These are phyloP conservation scores for Beroe forskalii DNA, from an alignment of 37 sponge, comb jelly and placozoan species.

Conservation along the genomic window DNA sequence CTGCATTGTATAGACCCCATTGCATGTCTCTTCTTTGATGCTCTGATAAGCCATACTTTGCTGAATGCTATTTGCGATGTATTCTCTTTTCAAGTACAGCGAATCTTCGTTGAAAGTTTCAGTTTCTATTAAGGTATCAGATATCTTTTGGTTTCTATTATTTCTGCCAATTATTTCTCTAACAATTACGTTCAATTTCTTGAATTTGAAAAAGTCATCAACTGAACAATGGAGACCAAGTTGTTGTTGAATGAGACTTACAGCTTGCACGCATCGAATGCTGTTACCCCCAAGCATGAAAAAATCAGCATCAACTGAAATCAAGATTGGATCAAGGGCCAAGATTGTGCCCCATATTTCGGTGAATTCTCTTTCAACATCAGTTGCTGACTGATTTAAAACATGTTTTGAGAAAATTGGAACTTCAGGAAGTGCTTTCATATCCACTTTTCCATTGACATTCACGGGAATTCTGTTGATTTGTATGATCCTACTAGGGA, in stretches of 20 bases:
- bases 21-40: neutral
- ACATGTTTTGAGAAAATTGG: neutral
- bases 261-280: slow-evolving; percentile 61
- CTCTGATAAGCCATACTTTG: neutral
- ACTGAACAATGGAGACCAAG: neutral
- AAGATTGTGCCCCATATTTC: slow-evolving; percentile 60
- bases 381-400: neutral
- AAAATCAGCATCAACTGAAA: slow-evolving; percentile 67
- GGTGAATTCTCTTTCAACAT: slow-evolving; percentile 13
- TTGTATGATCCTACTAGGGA: slow-evolving; percentile 65
- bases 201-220: neutral
- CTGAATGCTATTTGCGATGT: neutral
- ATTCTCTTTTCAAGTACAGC: neutral
- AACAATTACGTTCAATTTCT: neutral
- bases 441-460: slow-evolving; percentile 68
- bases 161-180: neutral
- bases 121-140: neutral
- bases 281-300: slow-evolving; percentile 72
- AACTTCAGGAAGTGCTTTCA: neutral
- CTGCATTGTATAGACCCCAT: neutral
- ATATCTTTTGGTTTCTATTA: neutral
- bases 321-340: neutral
- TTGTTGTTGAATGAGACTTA: slow-evolving; percentile 52
- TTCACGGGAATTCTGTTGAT: slow-evolving; percentile 66
- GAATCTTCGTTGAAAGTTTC: neutral